These are phyloP conservation scores for Pyrochroa serraticornis DNA, from an alignment of 2,888 invertebrate species.

Conservation along the genomic window DNA sequence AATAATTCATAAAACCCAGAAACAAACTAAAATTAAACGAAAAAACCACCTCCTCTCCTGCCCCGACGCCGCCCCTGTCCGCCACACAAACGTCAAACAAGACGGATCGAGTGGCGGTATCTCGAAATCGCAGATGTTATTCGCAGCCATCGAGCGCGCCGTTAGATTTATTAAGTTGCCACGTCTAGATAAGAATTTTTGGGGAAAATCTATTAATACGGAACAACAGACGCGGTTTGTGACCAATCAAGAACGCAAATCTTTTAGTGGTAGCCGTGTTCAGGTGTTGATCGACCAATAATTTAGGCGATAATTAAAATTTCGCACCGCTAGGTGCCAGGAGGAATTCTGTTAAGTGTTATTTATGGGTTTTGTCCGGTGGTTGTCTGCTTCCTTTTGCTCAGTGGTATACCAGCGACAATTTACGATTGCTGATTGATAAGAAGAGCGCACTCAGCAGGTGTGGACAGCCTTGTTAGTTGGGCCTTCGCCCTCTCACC, in stretches of 20 bases:
- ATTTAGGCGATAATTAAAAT: constrained; percentile 16
- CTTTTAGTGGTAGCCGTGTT: not conserved
- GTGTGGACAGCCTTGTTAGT: constrained; percentile 30
- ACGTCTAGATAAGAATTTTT: constrained; percentile 18
- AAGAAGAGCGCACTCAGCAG: constrained; percentile 26
- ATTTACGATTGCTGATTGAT: constrained; percentile 29
- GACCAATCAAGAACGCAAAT: constrained; percentile 24
- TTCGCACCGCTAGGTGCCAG: constrained; percentile 1
- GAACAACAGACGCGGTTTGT: not conserved
- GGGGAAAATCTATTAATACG: constrained; percentile 9
- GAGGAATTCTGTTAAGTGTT: constrained; percentile 2
- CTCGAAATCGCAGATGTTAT: constrained; percentile 45
- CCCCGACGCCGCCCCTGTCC: constrained; percentile 31
- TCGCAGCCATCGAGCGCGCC: constrained; percentile 25
- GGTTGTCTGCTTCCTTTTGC: constrained; percentile 14
- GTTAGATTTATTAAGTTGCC: constrained; percentile 29
- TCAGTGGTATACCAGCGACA: constrained; percentile 19
- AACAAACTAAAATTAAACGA: constrained; percentile 30
- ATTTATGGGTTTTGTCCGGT: constrained; percentile 10
- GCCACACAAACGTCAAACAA: constrained; percentile 44
- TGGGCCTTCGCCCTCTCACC: constrained; percentile 22
- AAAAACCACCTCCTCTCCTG: constrained; percentile 6
- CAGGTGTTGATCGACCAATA: constrained; percentile 14
- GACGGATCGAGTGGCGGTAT: constrained; percentile 44
- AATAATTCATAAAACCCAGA: constrained; percentile 33